phyloP scores from a whole-genome alignment of 2,113 vertebrate genomes.

The Arizona elegans region DNA sequence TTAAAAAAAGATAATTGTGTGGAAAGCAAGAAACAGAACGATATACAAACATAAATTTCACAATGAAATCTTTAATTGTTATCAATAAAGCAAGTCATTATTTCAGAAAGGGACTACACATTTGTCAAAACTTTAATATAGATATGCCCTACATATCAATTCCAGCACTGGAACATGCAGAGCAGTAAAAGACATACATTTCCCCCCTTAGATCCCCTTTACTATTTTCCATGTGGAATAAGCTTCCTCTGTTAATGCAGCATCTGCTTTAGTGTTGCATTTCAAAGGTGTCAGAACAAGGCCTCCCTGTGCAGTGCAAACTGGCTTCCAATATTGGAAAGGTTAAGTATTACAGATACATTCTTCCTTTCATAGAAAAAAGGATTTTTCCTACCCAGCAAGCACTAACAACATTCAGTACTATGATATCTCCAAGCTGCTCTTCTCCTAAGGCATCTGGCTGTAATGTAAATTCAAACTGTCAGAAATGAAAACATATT shows the following conservation, averaged over 20 bases:
- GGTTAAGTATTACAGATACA: neutral
- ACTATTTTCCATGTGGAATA: neutral
- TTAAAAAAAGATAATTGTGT: neutral
- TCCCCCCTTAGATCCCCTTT: neutral
- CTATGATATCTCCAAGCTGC: neutral
- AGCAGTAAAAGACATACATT: neutral
- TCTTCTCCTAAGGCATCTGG: neutral
- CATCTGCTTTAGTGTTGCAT: neutral
- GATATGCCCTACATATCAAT: neutral
- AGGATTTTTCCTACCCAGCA: neutral
- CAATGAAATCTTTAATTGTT: neutral
- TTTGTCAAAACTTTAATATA: conserved; percentile 19
- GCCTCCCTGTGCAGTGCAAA: neutral
- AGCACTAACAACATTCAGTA: neutral
- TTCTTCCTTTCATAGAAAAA: neutral
- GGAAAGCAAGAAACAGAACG: neutral
- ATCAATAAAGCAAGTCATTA: neutral
- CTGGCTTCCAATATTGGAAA: neutral
- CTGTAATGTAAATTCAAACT: neutral
- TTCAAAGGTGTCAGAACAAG: neutral
- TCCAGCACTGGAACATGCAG: neutral
- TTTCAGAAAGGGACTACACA: neutral
- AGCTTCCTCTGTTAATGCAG: neutral
- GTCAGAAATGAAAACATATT: neutral
- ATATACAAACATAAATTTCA: neutral